Conservation (phyloP, 1,140 invertebrate genomes). For the Pygmarrhopalites habei region DNA sequence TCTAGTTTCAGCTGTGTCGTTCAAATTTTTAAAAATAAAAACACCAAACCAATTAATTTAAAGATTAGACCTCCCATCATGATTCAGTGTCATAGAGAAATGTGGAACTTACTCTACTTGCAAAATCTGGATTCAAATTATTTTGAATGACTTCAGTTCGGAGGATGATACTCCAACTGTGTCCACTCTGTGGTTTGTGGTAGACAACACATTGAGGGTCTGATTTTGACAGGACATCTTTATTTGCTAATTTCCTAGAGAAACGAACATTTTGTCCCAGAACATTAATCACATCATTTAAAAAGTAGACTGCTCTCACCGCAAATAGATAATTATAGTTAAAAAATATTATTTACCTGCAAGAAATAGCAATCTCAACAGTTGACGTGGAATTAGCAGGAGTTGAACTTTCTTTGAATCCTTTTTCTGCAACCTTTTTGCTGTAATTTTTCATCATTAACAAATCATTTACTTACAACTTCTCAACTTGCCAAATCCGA, state of each 20-base stretch:
- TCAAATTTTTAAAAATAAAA: no score
- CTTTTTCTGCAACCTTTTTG: not conserved
- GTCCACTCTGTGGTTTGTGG: conserved; percentile 45
- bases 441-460: no score
- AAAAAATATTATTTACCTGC: no score
- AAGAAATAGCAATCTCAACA: conserved; percentile 5
- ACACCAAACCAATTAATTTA: no score
- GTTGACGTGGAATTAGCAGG: not conserved
- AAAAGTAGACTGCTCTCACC: no score
- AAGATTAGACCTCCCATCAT: no score
- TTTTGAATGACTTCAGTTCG: conserved; percentile 55
- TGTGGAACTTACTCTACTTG: conserved; percentile 45
- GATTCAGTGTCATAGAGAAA: no score
- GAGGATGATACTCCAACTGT: conserved; percentile 50
- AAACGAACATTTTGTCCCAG: no score
- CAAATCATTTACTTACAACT: no score
- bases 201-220: conserved; percentile 56
- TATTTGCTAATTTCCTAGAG: conserved; percentile 51
- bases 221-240: conserved; percentile 54
- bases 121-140: conserved; percentile 53
- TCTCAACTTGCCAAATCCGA: no score
- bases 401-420: not conserved
- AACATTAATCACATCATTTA: no score
- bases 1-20: conserved; percentile 36
- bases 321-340: no score